Conservation (phyloP, 2,888 invertebrate species). For the Nycteola revayana region DNA sequence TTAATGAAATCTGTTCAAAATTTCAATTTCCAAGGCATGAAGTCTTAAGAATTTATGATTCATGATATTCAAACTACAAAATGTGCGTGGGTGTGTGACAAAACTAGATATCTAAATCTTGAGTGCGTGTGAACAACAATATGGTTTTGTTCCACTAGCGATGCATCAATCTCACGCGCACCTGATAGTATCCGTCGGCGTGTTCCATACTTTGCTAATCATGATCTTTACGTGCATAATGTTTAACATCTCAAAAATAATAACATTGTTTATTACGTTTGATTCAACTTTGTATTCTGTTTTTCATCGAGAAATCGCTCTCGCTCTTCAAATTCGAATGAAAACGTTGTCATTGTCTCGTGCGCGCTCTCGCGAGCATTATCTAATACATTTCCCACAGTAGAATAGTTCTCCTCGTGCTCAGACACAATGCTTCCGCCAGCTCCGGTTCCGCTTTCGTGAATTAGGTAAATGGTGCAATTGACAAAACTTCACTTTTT, state of each 20-base stretch:
- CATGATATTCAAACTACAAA: slow-evolving; percentile 43
- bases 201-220: slow-evolving; percentile 52
- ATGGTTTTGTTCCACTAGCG: slow-evolving; percentile 40
- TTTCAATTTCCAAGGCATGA: slow-evolving; percentile 29
- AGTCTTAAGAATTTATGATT: slow-evolving; percentile 34
- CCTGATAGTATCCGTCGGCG: slow-evolving; percentile 58
- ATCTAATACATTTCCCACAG: slow-evolving; percentile 71
- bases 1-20: slow-evolving; percentile 18
- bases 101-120: slow-evolving; percentile 46
- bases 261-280: slow-evolving; percentile 7
- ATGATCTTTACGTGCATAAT: slow-evolving; percentile 55
- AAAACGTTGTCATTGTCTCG: slow-evolving; percentile 64
- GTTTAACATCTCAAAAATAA: slow-evolving; percentile 39
- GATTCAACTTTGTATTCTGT: slow-evolving; percentile 9
- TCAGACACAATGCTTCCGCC: slow-evolving; percentile 67
- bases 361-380: slow-evolving; percentile 65
- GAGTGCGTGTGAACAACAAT: slow-evolving; percentile 63
- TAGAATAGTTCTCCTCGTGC: slow-evolving; percentile 53
- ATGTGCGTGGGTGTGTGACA: slow-evolving; percentile 59
- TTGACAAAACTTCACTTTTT: slow-evolving; percentile 78
- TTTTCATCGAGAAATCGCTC: slow-evolving; percentile 42
- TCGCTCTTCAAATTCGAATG: slow-evolving; percentile 60
- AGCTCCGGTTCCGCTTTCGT: slow-evolving; percentile 77
- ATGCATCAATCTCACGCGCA: slow-evolving; percentile 65
- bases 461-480: slow-evolving; percentile 77